Conservation (phyloP, 2,113 vertebrate species). For the Chaenogobius annularis region DNA sequence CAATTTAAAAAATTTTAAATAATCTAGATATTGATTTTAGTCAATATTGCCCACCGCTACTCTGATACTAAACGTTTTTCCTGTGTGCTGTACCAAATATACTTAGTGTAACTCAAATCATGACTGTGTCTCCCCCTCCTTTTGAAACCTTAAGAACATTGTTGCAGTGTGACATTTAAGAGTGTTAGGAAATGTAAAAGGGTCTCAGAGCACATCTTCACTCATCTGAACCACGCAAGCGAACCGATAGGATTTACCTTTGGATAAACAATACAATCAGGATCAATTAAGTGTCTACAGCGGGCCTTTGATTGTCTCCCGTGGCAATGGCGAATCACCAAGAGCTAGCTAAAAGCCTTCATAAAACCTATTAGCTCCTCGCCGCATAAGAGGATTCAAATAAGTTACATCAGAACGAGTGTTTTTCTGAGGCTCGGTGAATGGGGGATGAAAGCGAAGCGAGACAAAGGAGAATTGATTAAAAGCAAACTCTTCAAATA, state of each 20-base stretch:
- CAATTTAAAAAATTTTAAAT: no score
- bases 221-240: neutral
- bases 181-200: slow-evolving; percentile 1
- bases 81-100: no score
- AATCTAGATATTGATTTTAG: no score
- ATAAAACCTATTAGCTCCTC: slow-evolving; percentile 33
- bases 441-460: slow-evolving; percentile 19
- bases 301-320: slow-evolving; percentile 29
- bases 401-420: slow-evolving; percentile 16
- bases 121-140: neutral
- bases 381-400: slow-evolving; percentile 16
- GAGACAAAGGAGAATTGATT: slow-evolving; percentile 48
- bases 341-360: slow-evolving; percentile 38
- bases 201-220: slow-evolving; percentile 15
- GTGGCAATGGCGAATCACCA: slow-evolving; percentile 11
- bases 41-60: no score
- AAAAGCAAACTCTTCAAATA: slow-evolving; percentile 39
- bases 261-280: slow-evolving; percentile 26
- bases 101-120: no score
- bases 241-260: slow-evolving; percentile 41
- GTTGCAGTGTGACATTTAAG: slow-evolving; percentile 5
- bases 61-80: no score
- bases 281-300: slow-evolving; percentile 55
- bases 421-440: slow-evolving; percentile 8
- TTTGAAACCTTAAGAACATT: neutral